Percentiles rank a stretch among this genome's conserved stretches.
These are phyloP conservation scores for Dinothrombium tinctorium DNA, from an alignment of 1,140 invertebrate species.

Conservation along the genomic window DNA sequence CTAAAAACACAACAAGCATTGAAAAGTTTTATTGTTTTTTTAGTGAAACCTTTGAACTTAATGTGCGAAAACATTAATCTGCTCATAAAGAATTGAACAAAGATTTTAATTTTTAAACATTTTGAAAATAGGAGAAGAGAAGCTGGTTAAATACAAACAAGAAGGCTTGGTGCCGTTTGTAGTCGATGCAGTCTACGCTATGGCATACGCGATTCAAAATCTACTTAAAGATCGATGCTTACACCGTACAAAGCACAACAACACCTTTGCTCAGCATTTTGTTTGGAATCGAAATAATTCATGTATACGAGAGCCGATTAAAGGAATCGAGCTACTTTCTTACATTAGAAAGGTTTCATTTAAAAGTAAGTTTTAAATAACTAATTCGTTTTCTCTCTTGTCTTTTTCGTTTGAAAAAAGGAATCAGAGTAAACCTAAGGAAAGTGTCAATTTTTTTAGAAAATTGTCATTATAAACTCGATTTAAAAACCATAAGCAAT, in stretches of 20 bases:
- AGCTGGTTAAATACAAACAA: conserved; percentile 27
- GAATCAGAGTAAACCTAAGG: too few relatives aligned
- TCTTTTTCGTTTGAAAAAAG: too few relatives aligned
- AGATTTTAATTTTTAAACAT: conserved; percentile 2
- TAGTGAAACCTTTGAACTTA: too few relatives aligned
- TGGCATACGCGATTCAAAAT: conserved; percentile 37
- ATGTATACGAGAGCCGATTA: not conserved
- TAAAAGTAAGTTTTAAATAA: conserved; percentile 26
- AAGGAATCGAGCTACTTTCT: conserved; percentile 7
- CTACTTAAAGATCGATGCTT: conserved; percentile 27
- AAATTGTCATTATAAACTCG: too few relatives aligned
- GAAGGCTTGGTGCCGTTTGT: conserved; percentile 49
- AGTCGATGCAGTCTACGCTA: conserved; percentile 44
- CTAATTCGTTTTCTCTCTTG: too few relatives aligned
- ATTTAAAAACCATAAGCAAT: too few relatives aligned
- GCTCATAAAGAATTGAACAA: too few relatives aligned
- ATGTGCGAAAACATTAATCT: too few relatives aligned
- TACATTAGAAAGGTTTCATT: conserved; percentile 41
- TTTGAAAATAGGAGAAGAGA: conserved; percentile 9
- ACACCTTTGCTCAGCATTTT: not conserved
- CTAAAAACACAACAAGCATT: too few relatives aligned
- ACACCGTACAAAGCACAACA: not conserved
- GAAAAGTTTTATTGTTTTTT: conserved; percentile 1
- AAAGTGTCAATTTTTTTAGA: too few relatives aligned
- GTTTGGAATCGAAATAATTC: not conserved